Conservation (phyloP, 2,888 invertebrate species). For the Ariolimax columbianus region DNA sequence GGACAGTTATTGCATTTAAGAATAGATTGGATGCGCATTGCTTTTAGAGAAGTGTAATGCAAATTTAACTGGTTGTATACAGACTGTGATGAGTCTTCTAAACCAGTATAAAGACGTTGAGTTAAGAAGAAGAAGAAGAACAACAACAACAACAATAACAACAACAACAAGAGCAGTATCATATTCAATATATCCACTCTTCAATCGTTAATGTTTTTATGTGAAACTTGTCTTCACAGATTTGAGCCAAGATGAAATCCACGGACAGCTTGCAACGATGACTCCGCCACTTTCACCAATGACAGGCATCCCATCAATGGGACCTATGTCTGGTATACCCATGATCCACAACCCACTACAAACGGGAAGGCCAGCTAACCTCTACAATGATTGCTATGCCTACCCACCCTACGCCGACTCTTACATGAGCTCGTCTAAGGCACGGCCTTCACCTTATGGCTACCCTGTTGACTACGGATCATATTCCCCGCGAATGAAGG, state of each 20-base stretch:
- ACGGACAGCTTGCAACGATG: slow-evolving; percentile 14
- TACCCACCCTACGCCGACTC: slow-evolving; percentile 71
- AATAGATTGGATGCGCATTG: too few relatives aligned
- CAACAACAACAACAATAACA: too few relatives aligned
- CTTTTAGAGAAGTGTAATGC: too few relatives aligned
- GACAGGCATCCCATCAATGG: slow-evolving; percentile 38
- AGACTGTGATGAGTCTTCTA: too few relatives aligned
- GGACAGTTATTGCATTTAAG: too few relatives aligned
- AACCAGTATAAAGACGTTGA: too few relatives aligned
- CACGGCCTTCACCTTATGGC: slow-evolving; percentile 71
- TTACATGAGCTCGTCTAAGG: slow-evolving; percentile 69
- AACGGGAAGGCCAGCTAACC: slow-evolving; percentile 58
- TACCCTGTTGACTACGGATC: slow-evolving; percentile 73
- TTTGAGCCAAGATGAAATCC: neutral
- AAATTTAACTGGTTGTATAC: too few relatives aligned
- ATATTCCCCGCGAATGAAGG: slow-evolving; percentile 72
- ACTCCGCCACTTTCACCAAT: slow-evolving; percentile 47
- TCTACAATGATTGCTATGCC: slow-evolving; percentile 65
- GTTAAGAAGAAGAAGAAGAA: too few relatives aligned
- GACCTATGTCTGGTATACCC: slow-evolving; percentile 24
- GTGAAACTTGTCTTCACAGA: slow-evolving; percentile 5
- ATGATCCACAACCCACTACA: slow-evolving; percentile 57
- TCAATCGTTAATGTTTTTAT: neutral
- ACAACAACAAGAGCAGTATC: too few relatives aligned
- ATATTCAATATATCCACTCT: neutral